Evolutionary conservation across 2,113 vertebrate genomes (phyloP).

Genomic region (Oceanodroma tethys): DNA sequence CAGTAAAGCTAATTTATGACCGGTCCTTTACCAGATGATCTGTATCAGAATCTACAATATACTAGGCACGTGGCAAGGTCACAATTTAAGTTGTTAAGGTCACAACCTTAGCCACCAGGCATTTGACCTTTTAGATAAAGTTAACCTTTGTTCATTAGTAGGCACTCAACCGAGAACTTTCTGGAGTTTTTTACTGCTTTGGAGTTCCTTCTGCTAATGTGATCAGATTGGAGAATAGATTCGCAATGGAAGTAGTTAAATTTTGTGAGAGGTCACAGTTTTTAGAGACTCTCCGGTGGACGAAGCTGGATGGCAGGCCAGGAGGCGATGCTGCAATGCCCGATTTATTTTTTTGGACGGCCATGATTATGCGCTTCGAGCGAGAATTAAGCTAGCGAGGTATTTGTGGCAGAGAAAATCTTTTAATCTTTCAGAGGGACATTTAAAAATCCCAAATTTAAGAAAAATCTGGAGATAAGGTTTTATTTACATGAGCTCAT

Average conservation of each 20-base stretch:
- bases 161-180: constrained; percentile 86
- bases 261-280: constrained; percentile 60
- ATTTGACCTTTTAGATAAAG: constrained; percentile 97
- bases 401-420: not conserved
- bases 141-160: constrained; percentile 92
- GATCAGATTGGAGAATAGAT: constrained; percentile 73
- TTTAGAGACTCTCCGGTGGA: constrained; percentile 25
- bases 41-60: constrained; percentile 86
- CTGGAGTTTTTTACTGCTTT: constrained; percentile 79
- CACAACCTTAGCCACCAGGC: constrained; percentile 87
- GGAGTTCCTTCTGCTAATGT: constrained; percentile 80
- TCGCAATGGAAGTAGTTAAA: constrained; percentile 58
- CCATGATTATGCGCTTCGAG: not conserved
- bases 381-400: not conserved
- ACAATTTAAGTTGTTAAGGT: constrained; percentile 89
- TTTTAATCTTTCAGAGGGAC: constrained; percentile 4
- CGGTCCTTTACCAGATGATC: constrained; percentile 77
- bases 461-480: not conserved
- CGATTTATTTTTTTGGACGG: constrained; percentile 7
- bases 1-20: constrained; percentile 84
- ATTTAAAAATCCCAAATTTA: not conserved
- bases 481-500: not conserved
- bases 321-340: not conserved
- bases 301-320: not conserved
- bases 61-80: constrained; percentile 87